A percentile compares a stretch with the other conserved stretches of the same genome.
phyloP scores from a whole-genome alignment of 1,140 invertebrate species.

The Pseudomyrmex sp. region DNA sequence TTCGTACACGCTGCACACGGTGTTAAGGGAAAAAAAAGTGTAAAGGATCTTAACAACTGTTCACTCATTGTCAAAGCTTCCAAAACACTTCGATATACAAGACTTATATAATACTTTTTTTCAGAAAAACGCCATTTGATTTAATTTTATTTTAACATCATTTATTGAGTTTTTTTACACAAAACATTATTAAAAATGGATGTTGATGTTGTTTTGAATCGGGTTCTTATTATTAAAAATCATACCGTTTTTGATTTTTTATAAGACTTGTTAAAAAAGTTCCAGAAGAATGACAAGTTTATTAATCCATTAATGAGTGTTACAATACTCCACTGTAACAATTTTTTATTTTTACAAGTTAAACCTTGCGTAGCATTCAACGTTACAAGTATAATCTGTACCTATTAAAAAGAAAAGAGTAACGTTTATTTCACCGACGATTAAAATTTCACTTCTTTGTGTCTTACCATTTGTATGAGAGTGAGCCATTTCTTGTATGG shows the following conservation, averaged over 20 bases:
- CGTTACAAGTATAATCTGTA: constrained; percentile 91
- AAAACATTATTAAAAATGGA: neutral
- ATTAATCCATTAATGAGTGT: neutral
- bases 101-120: no score
- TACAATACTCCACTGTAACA: neutral
- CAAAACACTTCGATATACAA: no score
- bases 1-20: no score
- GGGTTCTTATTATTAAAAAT: neutral
- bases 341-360: constrained; percentile 15
- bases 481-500: constrained; percentile 73
- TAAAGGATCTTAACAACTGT: no score
- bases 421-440: constrained; percentile 5
- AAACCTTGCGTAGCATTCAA: constrained; percentile 84
- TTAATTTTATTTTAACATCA: neutral
- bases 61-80: no score
- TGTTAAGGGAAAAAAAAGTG: no score
- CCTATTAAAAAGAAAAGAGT: constrained; percentile 50
- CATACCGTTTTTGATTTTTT: constrained; percentile 36
- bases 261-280: constrained; percentile 67
- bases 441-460: neutral
- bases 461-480: constrained; percentile 74
- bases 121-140: neutral
- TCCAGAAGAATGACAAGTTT: constrained; percentile 59
- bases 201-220: no score
- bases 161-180: no score